A percentile compares a stretch with the other conserved stretches of the same genome.
These are phyloP conservation scores for Andrena hattorfiana DNA, from an alignment of 2,888 invertebrate genomes.

Conservation along the genomic window DNA sequence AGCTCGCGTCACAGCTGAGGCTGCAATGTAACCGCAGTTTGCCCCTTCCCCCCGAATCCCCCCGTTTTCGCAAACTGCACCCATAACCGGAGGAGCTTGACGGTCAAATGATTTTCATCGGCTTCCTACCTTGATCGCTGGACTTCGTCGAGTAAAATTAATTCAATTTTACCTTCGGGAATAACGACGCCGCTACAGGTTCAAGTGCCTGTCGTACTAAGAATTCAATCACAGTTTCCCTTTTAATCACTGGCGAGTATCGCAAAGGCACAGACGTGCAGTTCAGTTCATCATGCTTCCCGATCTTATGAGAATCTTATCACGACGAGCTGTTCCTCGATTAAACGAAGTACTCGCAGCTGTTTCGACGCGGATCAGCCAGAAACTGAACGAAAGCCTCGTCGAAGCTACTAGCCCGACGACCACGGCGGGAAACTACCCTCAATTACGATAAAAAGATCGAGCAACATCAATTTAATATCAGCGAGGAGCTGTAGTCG, in stretches of 20 bases:
- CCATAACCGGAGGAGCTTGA: slow-evolving; percentile 9
- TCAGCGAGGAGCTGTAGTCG: not conserved
- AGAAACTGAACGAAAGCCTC: not conserved
- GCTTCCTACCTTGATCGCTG: not conserved
- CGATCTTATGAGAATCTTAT: not conserved
- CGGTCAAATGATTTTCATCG: slow-evolving; percentile 31
- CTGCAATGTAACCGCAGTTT: slow-evolving; percentile 25
- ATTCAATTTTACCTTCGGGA: not conserved
- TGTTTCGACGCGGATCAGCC: not conserved
- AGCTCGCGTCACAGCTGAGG: not conserved
- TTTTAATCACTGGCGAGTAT: too few species aligned
- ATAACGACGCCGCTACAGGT: not conserved
- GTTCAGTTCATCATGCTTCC: not conserved
- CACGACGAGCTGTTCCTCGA: not conserved
- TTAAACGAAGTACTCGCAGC: not conserved
- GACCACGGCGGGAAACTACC: not conserved
- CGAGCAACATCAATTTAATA: slow-evolving; percentile 6
- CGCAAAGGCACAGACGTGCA: too few species aligned
- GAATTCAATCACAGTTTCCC: too few species aligned
- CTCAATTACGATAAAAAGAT: not conserved
- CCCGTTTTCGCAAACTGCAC: not conserved
- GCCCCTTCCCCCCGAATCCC: not conserved
- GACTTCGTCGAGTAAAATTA: not conserved
- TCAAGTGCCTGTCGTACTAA: too few species aligned
- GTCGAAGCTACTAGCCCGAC: not conserved